Evolutionary conservation across 2,888 invertebrate species (phyloP), one percentile per base, ranked within the genome.

Genomic region (Busseola fusca): DNA sequence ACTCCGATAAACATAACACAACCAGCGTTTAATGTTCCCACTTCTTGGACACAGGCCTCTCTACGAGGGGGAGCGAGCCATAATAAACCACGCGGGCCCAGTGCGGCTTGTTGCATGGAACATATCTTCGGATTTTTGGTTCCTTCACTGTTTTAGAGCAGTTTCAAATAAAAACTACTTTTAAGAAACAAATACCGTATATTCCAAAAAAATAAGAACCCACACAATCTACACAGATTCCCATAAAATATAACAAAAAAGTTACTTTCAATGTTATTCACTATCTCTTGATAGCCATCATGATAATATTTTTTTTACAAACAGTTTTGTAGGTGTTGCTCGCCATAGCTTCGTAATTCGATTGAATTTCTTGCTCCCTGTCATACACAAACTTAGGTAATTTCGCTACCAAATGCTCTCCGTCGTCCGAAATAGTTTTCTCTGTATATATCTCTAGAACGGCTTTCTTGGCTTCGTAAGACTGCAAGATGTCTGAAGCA

Each of bases 361-460:
- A 76, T 0, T 80, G 63, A 30, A 87, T 84, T 37, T 90, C 87
- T 42, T 83, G 89, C 62, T 92, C 91, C 58, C 82, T 89, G 1
- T 88, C 86, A 10, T 86, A 86, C n/a, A 90, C 83, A 68, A 92
- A 93, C 82, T 93, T 94, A 0, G 95, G 95, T 21, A 95, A 80
- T 64, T 90, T 93, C 0, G 93, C 91, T 1, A 94, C 90, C 0
- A 91, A 80, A 72, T 83, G 87, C n/a, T 88, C 89, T 0, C 88
- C 87, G n/a, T 85, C 83, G 0, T 85, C 80, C 0, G 88, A 86
- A 0, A 84, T 18, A 7, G 86, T 88, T 73, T 87, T 91, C 67
- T 93, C 90, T 0, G 93, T 89, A 65, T 94, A 95, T 59, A 95
- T 92, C 60, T 94, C 91, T 48, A 95, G 85, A 54, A 95, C 95